phyloP scores from a whole-genome alignment of 2,113 vertebrate species.

The Henicopernis longicauda region DNA sequence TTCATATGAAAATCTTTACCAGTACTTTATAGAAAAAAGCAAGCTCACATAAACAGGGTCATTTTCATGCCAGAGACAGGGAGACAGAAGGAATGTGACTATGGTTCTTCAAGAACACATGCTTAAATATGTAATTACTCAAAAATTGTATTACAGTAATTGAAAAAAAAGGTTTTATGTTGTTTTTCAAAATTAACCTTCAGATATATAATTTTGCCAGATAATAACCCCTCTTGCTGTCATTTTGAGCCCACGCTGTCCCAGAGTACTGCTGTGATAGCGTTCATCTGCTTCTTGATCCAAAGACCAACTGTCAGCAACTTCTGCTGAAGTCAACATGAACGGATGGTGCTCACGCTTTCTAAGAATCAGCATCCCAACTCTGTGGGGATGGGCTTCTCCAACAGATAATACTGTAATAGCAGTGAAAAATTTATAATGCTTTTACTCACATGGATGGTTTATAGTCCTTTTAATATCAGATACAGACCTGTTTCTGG shows the following conservation, averaged over 20 bases:
- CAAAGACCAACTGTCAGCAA: neutral
- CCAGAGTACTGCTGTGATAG: neutral
- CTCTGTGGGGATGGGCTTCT: neutral
- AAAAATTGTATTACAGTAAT: neutral
- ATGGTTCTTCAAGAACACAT: neutral
- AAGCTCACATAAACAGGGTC: neutral
- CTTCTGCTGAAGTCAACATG: neutral
- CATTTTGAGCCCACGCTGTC: neutral
- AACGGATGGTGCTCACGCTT: fast-evolving
- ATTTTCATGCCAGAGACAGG: neutral
- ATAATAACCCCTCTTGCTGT: neutral
- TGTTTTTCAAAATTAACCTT: neutral
- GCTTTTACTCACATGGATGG: neutral
- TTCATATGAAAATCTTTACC: neutral
- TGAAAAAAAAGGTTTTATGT: neutral
- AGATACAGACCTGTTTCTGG: neutral
- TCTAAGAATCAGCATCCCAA: neutral
- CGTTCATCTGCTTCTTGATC: neutral
- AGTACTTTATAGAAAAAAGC: neutral
- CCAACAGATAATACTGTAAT: neutral
- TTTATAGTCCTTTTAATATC: neutral
- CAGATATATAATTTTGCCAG: neutral
- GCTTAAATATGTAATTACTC: neutral
- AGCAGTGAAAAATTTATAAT: neutral
- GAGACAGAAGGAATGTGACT: neutral